Base-by-base conservation (phyloP, 2,797 vertebrate species). In the Psittacula derbiana region DNA sequence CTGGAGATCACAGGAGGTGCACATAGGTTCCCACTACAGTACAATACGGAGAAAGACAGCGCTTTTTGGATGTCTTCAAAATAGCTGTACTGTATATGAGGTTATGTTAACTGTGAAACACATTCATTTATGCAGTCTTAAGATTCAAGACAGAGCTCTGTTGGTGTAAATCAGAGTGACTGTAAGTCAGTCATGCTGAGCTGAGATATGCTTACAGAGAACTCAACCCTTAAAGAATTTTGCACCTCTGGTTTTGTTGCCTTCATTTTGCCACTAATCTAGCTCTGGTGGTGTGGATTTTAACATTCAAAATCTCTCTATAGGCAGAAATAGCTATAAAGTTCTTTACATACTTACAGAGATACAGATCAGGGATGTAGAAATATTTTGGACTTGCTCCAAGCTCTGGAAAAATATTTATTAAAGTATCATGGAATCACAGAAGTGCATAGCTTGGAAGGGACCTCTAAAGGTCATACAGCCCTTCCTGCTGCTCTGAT, bases 111-210 rank as follows among this genome's bases (percentile, higher is more conserved):
- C 94, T 93, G 91, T 81, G 86, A 93, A 96, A 91, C 70, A 58
- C 85, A 94, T 95, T 94, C 85, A 93, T 95, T 92, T 96, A 95
- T 96, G 60, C 79, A 73, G 50, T 76, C 86, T 86, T 65, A 67
- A 80, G 85, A 89, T 87, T 87, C 74, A 78, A 6, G 46, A 46
- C 4, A 4, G 83, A 66, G 62, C 55, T 86, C 71, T 90, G 61
- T 57, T 86, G 46, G 80, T 85, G 71, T 93, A 91, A 93, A 86
- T 78, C 60, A 46, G 86, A 61, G 72, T 87, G 75, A 47, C 61
- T 2, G 0, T 65, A 55, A 93, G 83, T 82, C 16, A 8, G 65
- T 70, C 4, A 1, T 85, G 87, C 82, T 92, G 64, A 81, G 74
- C 79, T 61, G 52, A 90, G 88, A 47, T 75, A 76, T 7, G 43